Base-by-base conservation (phyloP, 2,113 vertebrate genomes). In the Archocentrus centrarchus region DNA sequence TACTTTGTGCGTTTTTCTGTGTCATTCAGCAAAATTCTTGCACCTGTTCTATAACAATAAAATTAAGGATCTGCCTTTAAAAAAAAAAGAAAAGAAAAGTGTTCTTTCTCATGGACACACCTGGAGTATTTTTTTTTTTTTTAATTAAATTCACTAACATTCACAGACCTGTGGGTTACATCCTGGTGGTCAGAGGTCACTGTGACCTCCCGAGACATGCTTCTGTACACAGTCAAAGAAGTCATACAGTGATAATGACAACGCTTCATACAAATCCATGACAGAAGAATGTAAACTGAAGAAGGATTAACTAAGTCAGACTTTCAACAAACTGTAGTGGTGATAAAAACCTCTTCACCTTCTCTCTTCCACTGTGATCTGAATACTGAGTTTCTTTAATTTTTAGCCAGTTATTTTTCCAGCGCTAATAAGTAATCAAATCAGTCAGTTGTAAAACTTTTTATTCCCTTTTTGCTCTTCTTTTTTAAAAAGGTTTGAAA, bases 401-500 rank as follows among this genome's bases (percentile, higher is more conserved):
- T 73, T 73, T 73, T 55, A 32, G 17, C 24, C 11, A 5, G 50
- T 53, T 53, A 32, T 27, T 73, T 55, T 73, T 59, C 10, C 14
- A 22, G 7, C 58, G 13, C 73, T 22, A 53, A 18, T 18, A 53
- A 7, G n/a, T 59, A 59, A 59, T 59, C 22, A 59, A 59, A 24
- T 11, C 9, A 22, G 5, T 24, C 22, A n/a, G 47, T 1, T 75
- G 17, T 32, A 4, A 11, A 7, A 37, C 13, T 59, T 2, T 68
- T 27, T 27, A 0, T 35, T 2, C 27, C 44, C 55, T 32, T n/a
- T 22, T 11, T 63, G 6, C 2, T 62, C 11, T 57, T 22, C 39
- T 81, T 37, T 22, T 22, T 86, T 80, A 2, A 14, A 91, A 93
- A 97, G 97, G 96, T 82, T 82, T 95, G 63, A 96, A 96, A 53